A percentile compares a stretch with the other conserved stretches of the same genome.
These are phyloP conservation scores for Leptopilina myrica DNA, from an alignment of 2,888 invertebrate species.

Conservation along the genomic window DNA sequence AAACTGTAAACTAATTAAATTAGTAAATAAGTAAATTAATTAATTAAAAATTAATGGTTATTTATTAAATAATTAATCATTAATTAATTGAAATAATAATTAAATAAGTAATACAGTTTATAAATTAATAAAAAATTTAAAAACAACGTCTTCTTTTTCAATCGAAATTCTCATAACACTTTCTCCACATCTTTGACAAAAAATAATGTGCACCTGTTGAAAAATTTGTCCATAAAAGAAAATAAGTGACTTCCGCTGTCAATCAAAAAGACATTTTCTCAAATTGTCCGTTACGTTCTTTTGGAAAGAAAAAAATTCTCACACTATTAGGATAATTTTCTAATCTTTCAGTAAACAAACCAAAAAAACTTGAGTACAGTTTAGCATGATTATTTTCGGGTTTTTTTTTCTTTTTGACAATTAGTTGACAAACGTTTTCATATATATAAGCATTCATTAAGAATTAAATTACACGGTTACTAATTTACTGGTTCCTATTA, in stretches of 20 bases:
- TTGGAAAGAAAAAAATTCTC: not conserved
- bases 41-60: too few species aligned
- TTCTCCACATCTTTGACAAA: not conserved
- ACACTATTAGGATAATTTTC: not conserved
- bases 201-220: not conserved
- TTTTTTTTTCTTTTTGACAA: not conserved
- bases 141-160: not conserved
- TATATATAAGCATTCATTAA: not conserved
- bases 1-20: too few species aligned
- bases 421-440: conserved; percentile 16
- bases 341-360: not conserved
- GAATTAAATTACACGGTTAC: conserved; percentile 18
- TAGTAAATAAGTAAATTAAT: too few species aligned
- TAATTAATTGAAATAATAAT: too few species aligned
- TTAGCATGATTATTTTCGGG: not conserved
- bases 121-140: too few species aligned
- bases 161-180: not conserved
- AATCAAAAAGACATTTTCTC: conserved; percentile 18
- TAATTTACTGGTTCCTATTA: not conserved
- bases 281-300: not conserved
- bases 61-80: too few species aligned
- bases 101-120: too few species aligned
- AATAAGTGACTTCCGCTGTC: not conserved
- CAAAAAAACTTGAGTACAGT: not conserved
- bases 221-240: not conserved